These are phyloP conservation scores for Donacobius atricapilla DNA, from an alignment of 2,113 vertebrate genomes.

Conservation along the genomic window DNA sequence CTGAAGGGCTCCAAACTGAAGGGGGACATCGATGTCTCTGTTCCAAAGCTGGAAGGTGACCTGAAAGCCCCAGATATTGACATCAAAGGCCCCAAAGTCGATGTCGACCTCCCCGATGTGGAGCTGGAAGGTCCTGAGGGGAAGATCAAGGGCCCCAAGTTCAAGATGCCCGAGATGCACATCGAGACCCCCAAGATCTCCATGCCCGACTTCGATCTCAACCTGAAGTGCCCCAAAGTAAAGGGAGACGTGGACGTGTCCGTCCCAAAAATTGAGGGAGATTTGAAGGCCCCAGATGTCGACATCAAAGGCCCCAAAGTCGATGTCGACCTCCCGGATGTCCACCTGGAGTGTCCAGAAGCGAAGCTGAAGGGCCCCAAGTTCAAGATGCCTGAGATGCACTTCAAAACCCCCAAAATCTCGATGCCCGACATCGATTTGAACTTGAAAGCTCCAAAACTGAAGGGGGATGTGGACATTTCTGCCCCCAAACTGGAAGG, in stretches of 20 bases:
- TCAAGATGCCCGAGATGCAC: not conserved
- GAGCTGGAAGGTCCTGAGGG: not conserved
- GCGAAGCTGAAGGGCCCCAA: conserved; percentile 55
- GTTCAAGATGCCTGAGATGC: conserved; percentile 55
- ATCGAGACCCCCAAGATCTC: not conserved
- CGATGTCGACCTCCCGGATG: fast-evolving
- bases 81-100: too few relatives aligned
- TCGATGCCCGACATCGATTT: conserved; percentile 39
- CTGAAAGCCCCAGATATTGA: too few relatives aligned
- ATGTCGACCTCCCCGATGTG: too few relatives aligned
- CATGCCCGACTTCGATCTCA: conserved; percentile 12
- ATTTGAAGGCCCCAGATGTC: fast-evolving
- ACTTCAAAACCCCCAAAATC: conserved; percentile 28
- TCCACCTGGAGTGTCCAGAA: fast-evolving
- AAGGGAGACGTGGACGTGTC: not conserved
- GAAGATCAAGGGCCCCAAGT: not conserved
- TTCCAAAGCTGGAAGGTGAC: too few relatives aligned
- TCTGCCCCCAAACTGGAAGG: not conserved
- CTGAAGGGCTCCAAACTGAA: not conserved
- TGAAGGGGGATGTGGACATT: not conserved
- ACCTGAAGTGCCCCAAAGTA: conserved; percentile 7
- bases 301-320: not conserved
- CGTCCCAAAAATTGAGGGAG: not conserved
- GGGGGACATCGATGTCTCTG: too few relatives aligned
- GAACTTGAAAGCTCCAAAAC: conserved; percentile 47